Base-by-base conservation (phyloP, 2,888 invertebrate genomes). In the Drosophila neotestacea region DNA sequence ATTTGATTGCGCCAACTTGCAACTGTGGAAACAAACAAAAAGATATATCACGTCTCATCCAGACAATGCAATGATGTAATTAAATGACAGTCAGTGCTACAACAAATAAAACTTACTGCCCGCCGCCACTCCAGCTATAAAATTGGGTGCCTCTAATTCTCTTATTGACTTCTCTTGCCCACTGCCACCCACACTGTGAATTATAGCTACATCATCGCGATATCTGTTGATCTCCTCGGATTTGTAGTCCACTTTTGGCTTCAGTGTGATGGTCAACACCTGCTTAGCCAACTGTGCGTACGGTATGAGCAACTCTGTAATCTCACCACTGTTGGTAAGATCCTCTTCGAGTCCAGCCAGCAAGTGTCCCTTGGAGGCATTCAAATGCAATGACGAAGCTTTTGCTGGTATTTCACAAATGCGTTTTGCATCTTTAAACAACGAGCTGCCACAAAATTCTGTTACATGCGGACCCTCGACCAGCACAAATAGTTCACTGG, bases 91-190 rank as follows among this genome's bases (percentile, higher is more conserved):
- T 44, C 3, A 27, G 3, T 1, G 11, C 42, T 10, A 10, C 16
- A 16, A 36, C 38, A 11, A 7, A 36, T 41, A 11, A 7, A 16
- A 77, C 86, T 73, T 81, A 92, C 92, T 81, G 58, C 93, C 92
- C 4, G 92, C 92, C 44, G 90, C 87, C 1, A 90, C 88, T 2
- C 92, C 93, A 0, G 89, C 89, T 55, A 92, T 90, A 39, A 92
- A 92, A 71, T 92, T 92, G 0, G 92, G 92, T 9, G 90, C 78
- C 62, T 92, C 90, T n/a, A 92, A 63, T 6, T 89, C 81, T 6
- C 77, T 64, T 0, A 89, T 55, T n/a, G 42, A 13, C 10, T 61
- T 70, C 36, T 80, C 70, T 11, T 78, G 62, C 7, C 75, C 56
- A 13, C 75, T 66, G 0, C 85, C 85, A 5, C 90, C 90, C 1